phyloP scores from a whole-genome alignment of 53 echinoderm and acorn worm species.

The Temnopleurus reevesii region DNA sequence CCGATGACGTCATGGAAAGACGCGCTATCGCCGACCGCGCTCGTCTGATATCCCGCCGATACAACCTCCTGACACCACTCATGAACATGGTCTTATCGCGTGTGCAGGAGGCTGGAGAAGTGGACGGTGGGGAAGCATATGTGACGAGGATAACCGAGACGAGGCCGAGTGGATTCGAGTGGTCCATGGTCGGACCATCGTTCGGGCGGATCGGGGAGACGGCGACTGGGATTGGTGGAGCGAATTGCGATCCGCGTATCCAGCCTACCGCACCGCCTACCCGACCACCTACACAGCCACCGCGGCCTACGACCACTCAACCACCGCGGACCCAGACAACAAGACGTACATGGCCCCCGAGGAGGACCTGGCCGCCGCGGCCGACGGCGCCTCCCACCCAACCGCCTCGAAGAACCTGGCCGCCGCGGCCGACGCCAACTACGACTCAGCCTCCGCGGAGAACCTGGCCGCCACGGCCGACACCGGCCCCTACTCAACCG shows the following conservation, averaged over 20 bases:
- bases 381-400: not conserved
- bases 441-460: not conserved
- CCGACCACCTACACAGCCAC: not conserved
- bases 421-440: not conserved
- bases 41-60: slow-evolving; percentile 70
- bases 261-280: not conserved
- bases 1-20: slow-evolving; percentile 70
- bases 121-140: not conserved
- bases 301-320: not conserved
- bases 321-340: not conserved
- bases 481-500: not conserved
- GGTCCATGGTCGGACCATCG: slow-evolving; percentile 70
- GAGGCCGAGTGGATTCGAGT: slow-evolving; percentile 70
- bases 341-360: not conserved
- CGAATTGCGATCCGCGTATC: slow-evolving; percentile 47
- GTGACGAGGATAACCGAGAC: slow-evolving; percentile 40
- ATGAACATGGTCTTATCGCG: slow-evolving; percentile 85
- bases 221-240: slow-evolving; percentile 67
- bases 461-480: not conserved
- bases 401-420: not conserved
- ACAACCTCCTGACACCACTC: slow-evolving; percentile 92
- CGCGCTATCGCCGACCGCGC: slow-evolving; percentile 66
- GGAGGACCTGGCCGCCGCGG: not conserved
- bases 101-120: not conserved
- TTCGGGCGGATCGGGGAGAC: slow-evolving; percentile 53